Evolutionary conservation across 2,888 invertebrate species (phyloP).

Genomic region (Parnassius glacialis): DNA sequence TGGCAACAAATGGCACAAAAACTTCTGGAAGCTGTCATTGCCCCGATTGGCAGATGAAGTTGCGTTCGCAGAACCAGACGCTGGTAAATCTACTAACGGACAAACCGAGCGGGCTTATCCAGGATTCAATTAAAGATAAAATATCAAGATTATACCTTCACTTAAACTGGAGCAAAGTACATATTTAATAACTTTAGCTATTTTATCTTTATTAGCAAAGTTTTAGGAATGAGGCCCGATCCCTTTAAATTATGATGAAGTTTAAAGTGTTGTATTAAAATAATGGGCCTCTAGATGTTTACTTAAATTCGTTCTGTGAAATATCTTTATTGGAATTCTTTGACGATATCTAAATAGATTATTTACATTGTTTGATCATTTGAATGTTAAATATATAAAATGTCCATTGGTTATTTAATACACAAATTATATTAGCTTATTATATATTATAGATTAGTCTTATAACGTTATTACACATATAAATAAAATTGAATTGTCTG

Average conservation of each 20-base stretch:
- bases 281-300: constrained; percentile 19
- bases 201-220: constrained; percentile 24
- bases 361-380: background rate
- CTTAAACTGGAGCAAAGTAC: constrained; percentile 14
- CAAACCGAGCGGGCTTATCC: background rate
- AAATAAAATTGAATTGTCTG: no score
- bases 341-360: background rate
- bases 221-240: constrained; percentile 10
- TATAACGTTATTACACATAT: no score
- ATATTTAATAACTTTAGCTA: constrained; percentile 8
- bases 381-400: no score
- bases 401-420: no score
- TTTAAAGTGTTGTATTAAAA: constrained; percentile 23
- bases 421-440: no score
- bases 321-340: constrained; percentile 23
- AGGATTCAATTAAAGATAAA: constrained; percentile 17
- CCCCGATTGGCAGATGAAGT: no score
- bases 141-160: constrained; percentile 11
- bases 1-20: no score
- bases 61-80: no score
- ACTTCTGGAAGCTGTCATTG: no score
- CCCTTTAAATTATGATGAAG: constrained; percentile 22
- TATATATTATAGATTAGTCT: no score
- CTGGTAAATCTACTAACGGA: no score
- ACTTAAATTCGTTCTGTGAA: constrained; percentile 13